These are phyloP conservation scores for Halesus radiatus DNA, from an alignment of 1,140 invertebrate genomes.

Conservation along the genomic window DNA sequence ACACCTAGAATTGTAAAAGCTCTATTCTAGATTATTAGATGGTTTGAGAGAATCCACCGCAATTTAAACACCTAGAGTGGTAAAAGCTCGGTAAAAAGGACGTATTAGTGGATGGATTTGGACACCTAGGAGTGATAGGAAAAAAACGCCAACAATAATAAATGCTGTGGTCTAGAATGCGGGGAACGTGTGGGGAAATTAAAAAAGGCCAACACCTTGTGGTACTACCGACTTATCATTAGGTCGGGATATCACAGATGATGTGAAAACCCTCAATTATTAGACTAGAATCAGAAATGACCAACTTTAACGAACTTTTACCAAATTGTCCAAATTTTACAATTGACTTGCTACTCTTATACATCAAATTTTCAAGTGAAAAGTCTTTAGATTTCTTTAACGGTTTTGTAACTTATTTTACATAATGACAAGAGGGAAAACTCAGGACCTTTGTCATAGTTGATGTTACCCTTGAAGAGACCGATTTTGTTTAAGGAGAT, in stretches of 20 bases:
- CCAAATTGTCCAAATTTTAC: too few relatives aligned
- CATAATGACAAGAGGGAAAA: too few relatives aligned
- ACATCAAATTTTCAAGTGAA: too few relatives aligned
- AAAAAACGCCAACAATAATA: not conserved
- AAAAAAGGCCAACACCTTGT: slow-evolving; percentile 52
- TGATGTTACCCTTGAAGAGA: too few relatives aligned
- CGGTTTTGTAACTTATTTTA: too few relatives aligned
- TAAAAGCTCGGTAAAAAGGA: slow-evolving; percentile 9
- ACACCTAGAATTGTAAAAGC: not conserved
- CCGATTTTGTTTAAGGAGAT: too few relatives aligned
- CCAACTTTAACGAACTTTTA: not conserved
- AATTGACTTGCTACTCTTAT: too few relatives aligned
- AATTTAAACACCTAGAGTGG: not conserved
- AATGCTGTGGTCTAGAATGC: slow-evolving; percentile 28
- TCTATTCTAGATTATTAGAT: too few relatives aligned
- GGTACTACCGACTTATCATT: slow-evolving; percentile 53
- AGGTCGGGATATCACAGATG: slow-evolving; percentile 29
- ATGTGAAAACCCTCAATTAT: slow-evolving; percentile 33
- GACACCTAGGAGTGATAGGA: slow-evolving; percentile 1
- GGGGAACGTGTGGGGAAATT: slow-evolving; percentile 28
- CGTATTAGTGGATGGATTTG: slow-evolving; percentile 4
- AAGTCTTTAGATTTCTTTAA: too few relatives aligned
- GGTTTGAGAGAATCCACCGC: too few relatives aligned
- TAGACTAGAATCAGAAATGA: not conserved
- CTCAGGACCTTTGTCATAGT: too few relatives aligned